Evolutionary conservation across 1,140 invertebrate genomes (phyloP).

Genomic region (Lordiphosa mommai): DNA sequence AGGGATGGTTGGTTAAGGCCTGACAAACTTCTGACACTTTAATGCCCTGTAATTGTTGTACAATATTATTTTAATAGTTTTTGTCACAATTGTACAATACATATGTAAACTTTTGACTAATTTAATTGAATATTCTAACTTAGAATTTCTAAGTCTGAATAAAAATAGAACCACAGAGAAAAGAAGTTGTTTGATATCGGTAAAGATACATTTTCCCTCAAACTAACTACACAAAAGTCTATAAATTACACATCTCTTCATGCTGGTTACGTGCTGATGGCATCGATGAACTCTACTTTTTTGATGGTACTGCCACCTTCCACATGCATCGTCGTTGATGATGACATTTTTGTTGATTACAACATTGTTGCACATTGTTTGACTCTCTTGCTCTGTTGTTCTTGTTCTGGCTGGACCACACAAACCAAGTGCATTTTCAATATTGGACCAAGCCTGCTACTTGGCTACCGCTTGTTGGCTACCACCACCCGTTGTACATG

Average conservation of each 20-base stretch:
- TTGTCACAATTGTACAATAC: no score
- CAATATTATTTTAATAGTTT: no score
- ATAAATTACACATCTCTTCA: slow-evolving; percentile 18
- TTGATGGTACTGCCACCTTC: slow-evolving; percentile 18
- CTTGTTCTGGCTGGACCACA: slow-evolving; percentile 34
- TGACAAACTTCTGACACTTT: slow-evolving; percentile 31
- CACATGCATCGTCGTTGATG: slow-evolving; percentile 28
- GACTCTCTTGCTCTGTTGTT: slow-evolving; percentile 1
- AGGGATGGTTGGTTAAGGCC: slow-evolving; percentile 24
- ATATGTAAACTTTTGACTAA: no score
- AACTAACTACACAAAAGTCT: no score
- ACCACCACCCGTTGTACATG: slow-evolving; percentile 10
- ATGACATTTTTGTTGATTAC: slow-evolving; percentile 55
- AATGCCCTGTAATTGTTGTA: slow-evolving; percentile 14
- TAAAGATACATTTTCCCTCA: no score
- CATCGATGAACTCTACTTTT: slow-evolving; percentile 47
- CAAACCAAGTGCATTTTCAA: slow-evolving; percentile 53
- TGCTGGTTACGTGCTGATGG: slow-evolving; percentile 47
- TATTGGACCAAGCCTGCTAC: slow-evolving; percentile 31
- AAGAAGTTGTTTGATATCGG: no score
- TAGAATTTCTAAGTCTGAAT: no score
- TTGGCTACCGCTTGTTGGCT: background rate
- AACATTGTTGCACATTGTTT: slow-evolving; percentile 49
- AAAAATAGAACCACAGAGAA: no score
- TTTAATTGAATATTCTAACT: no score